These are phyloP conservation scores for Aplysia californica DNA, from an alignment of 1,140 invertebrate genomes.

Conservation along the genomic window DNA sequence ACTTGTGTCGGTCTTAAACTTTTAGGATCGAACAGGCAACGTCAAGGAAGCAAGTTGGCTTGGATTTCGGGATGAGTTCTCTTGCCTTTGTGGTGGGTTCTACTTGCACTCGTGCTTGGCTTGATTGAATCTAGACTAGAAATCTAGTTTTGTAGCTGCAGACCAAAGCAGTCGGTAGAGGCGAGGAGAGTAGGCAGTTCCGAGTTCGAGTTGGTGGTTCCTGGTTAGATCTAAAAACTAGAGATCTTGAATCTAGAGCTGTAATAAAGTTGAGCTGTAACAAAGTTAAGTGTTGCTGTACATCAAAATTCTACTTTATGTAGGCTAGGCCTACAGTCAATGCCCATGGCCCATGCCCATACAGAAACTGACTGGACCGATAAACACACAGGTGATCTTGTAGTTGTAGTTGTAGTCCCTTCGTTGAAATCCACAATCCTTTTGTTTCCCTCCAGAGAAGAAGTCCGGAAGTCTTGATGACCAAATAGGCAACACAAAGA, in stretches of 20 bases:
- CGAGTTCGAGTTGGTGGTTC: not conserved
- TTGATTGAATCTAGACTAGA: not conserved
- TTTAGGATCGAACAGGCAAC: not conserved
- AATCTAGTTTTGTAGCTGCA: not conserved
- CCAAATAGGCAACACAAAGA: no score
- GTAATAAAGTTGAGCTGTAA: not conserved
- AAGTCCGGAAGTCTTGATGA: no score
- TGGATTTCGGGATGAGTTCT: slow-evolving; percentile 13
- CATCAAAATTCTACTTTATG: no score
- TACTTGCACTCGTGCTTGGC: not conserved
- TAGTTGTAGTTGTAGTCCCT: no score
- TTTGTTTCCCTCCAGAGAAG: no score
- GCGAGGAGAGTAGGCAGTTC: not conserved
- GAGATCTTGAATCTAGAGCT: not conserved
- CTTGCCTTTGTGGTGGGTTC: slow-evolving; percentile 23
- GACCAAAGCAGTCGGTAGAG: not conserved
- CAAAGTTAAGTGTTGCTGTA: no score
- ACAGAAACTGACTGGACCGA: no score
- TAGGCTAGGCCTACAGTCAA: no score
- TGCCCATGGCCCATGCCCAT: no score
- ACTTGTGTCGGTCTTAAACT: no score
- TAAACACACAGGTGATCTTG: no score
- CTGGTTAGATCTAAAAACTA: not conserved
- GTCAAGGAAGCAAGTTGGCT: not conserved
- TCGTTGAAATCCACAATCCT: no score